Base-by-base conservation (phyloP, 2,888 invertebrate genomes). In the Ligdia adustata region DNA sequence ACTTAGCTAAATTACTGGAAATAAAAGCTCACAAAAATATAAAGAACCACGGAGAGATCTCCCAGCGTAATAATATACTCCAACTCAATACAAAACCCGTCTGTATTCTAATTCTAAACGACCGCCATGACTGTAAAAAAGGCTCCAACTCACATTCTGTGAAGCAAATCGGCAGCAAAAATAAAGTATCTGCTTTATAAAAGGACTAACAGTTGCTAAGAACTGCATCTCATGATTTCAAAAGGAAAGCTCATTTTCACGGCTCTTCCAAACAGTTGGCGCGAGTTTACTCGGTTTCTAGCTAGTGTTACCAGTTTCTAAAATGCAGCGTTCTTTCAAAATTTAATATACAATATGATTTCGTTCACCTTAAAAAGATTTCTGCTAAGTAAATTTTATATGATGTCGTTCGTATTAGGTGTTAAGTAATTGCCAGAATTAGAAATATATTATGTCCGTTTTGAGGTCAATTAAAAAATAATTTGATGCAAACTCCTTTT, bases 81-180 rank as follows among this genome's bases (percentile, higher is more conserved):
- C 11, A 1, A 3, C 27, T 44, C 38, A 32, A 45, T 38, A 24
- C 37, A 29, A 43, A 42, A 14, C 9, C 29, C 16, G 12, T 37
- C 11, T 26, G 16, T 43, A 43, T 43, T 35, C 42, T 35, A 29
- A 44, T 37, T 37, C 24, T 9, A 37, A 37, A 12, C 15, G 16
- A 16, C 33, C 14, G 33, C 12, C 20, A 5, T 22, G 22, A 18
- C 46, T 34, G 33, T 37, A 35, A 43, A 43, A 15, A 22, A 20
- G 29, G 20, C 22, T 42, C 35, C 35, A 24, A 43, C 43, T 34
- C 42, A 14, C 43, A 43, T 37, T 43, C 33, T 33, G 15, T 24
- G 29, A 22, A 47, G 38, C 31, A 45, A 51, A 51, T 55, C 51
- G 47, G 38, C 47, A 39, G 28, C 51, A 45, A 55, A 53, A 55